Base-by-base conservation (phyloP, 2,888 invertebrate species). In the Spodoptera littoralis region DNA sequence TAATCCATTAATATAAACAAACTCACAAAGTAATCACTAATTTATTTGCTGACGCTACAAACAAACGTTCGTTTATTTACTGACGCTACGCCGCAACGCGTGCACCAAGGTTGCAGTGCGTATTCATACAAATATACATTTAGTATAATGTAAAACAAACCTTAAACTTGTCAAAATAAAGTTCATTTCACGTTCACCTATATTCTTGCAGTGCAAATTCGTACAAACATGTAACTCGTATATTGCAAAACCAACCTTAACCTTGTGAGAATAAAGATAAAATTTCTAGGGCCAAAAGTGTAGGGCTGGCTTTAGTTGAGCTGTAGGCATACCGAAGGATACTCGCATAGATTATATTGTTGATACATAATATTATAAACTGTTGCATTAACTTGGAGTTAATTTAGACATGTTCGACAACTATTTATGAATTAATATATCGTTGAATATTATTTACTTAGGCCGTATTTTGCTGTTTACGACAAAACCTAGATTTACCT, bases 291-390 rank as follows among this genome's bases (percentile, higher is more conserved):
- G 9, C 36, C 8, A 8, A 36, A 36, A 36, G 36, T 36, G 6
- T 36, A 36, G 36, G 36, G 36, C 36, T 36, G 36, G 30, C 30
- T 30, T 30, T 36, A 36, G 36, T 36, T 36, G 0, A 36, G 36
- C 45, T 65, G 54, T 80, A 76, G 66, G 77, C 57, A 57, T 24
- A 73, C 9, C 30, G 77, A 82, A 81, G 81, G 80, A 77, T 79
- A 45, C 48, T 70, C 46, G 44, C 57, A 69, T 70, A 69, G 72
- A 77, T 70, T 66, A 72, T 30, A 48, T 36, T 64, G 60, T 66
- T 64, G 73, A 77, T 73, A 75, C 65, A 70, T 72, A 75, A 64
- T 57, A 62, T 62, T 61, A 62, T 65, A 56, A 42, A 48, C 8
- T 45, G 60, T 53, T 52, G 53, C 54, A 54, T 59, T 64, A 60